Evolutionary conservation across 2,888 invertebrate genomes (phyloP), one percentile per base, ranked within the genome.

Genomic region (Salticus scenicus): DNA sequence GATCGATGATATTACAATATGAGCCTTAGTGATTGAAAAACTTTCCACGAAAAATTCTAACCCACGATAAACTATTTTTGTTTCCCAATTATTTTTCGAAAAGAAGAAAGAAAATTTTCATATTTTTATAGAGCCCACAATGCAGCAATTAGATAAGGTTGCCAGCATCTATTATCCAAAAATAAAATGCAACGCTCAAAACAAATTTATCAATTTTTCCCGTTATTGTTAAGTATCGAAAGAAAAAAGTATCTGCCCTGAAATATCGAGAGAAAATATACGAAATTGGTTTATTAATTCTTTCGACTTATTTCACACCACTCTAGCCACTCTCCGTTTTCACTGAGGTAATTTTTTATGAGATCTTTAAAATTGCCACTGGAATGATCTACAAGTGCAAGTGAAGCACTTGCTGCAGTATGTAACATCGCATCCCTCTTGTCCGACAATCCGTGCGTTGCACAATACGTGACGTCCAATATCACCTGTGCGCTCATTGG

Each of bases 401-500:
- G 82, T 76, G 82, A 67, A 77, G 77, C 57, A 70, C 63, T 24
- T 67, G 80, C 75, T 70, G 37, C 63, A 75, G 64, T 33, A 70
- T 67, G 47, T 24, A 8, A 10, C 41, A 27, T 47, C 31, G 72
- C 73, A 57, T 76, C 77, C 67, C 28, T 67, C 30, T 47, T 57
- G 72, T 64, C 83, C 67, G 72, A 24, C 57, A 57, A 57, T 24
- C 67, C 83, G 83, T 84, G 83, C 83, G 81, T 82, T 47, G 37
- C 64, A 33, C 75, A 70, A 82, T 75, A 63, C 75, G 31, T 57
- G 57, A 57, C 57, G 57, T 28, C 75, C 75, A 63, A 84, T 67
- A 67, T 72, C 77, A 84, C 83, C 83, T 84, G 76, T 71, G 83
- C 72, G 77, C 31, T 73, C 83, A 73, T 31, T 69, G 77, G 83